Base-by-base conservation (phyloP, 2,113 vertebrate genomes). In the Cercocebus atys region DNA sequence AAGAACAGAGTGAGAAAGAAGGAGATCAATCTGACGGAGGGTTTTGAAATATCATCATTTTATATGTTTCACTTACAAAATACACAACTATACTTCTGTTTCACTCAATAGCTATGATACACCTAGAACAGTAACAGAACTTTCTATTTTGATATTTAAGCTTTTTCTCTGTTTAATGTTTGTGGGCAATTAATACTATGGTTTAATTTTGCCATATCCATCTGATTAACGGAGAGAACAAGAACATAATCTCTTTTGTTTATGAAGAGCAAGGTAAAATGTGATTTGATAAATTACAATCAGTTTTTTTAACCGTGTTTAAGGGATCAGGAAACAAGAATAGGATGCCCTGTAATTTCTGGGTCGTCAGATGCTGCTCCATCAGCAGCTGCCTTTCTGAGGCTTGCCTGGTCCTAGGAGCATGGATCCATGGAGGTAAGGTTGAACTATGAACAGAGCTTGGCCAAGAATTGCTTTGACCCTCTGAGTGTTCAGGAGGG, bases 1-100 rank as follows among this genome's bases (percentile, higher is more conserved):
- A 3, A 43, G 35, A 38, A 80, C 20, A 17, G 57, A n/a, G 20
- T n/a, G 20, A 83, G 27, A 47, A 25, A 50, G 16, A 25, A 64
- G 22, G 25, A 9, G 18, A 23, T 43, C 10, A 52, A 10, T 50
- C 7, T 8, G 8, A 87, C 91, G 13, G 55, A 85, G 8, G 8
- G 18, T 27, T 79, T 70, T 66, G 16, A 95, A 98, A 94, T n/a
- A 32, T 38, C 59, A 35, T 92, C 79, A 40, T 96, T 22, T 38
- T 80, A 5, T 70, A 35, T 3, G 13, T 78, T 97, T 92, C 61
- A 40, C 99, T 99, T 98, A 99, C 98, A 96, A 98, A 98, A 98
- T 98, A 99, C 92, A 98, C 88, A 47, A 99, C 98, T 98, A 99
- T 98, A 98, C 96, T 99, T 97, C 98, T 98, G 93, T 98, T 97